Evolutionary conservation across 2,888 invertebrate species (phyloP).

Genomic region (Cheilosia urbana): DNA sequence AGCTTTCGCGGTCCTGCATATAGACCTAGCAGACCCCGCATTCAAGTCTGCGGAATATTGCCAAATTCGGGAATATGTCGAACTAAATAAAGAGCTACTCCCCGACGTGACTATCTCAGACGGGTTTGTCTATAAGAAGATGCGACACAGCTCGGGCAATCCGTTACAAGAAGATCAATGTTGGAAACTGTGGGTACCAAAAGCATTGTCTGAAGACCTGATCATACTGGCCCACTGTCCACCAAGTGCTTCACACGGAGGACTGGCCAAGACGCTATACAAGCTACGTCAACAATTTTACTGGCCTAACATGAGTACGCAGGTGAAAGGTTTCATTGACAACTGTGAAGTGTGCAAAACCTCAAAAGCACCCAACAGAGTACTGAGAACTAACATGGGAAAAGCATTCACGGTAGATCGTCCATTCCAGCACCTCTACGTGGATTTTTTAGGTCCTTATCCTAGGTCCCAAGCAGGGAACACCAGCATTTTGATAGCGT

Average conservation of each 20-base stretch:
- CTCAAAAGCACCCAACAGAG: neutral
- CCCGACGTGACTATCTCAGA: neutral
- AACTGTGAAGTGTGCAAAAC: no score
- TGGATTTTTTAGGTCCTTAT: neutral
- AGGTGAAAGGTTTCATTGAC: neutral
- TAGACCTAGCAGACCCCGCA: neutral
- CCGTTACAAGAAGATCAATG: neutral
- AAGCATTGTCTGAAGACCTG: no score
- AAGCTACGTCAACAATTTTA: neutral
- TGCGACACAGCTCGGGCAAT: neutral
- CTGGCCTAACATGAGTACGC: neutral
- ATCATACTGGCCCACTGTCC: neutral
- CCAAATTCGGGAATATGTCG: no score
- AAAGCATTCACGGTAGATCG: neutral
- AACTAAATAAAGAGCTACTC: neutral
- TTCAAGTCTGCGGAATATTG: neutral
- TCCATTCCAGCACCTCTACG: no score
- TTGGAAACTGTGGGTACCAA: neutral
- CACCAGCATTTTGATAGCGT: neutral
- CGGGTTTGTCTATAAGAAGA: neutral
- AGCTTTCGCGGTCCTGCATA: no score
- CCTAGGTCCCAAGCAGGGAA: neutral
- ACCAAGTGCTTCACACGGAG: neutral
- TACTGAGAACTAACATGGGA: neutral
- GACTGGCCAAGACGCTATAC: neutral